Evolutionary conservation across 1,140 invertebrate genomes (phyloP).

Genomic region (Drosophila nannoptera): DNA sequence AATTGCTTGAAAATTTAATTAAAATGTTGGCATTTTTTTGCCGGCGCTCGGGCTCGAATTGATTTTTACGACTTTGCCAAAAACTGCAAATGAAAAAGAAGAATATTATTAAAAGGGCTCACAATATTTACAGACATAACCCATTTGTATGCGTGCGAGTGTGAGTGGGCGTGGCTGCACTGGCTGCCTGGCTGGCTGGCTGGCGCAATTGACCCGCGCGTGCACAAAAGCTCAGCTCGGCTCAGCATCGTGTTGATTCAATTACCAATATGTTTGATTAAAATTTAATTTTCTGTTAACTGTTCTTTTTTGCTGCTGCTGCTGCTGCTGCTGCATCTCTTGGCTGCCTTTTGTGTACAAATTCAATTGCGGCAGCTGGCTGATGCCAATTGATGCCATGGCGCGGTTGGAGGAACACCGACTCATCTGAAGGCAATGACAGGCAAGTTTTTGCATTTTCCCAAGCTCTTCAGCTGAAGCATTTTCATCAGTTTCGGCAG

Average conservation of each 20-base stretch:
- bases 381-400: constrained; percentile 8
- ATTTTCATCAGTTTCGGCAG: no score
- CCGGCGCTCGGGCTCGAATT: constrained; percentile 37
- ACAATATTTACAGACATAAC: constrained; percentile 28
- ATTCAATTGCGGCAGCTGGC: constrained; percentile 22
- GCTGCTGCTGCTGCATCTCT: not conserved
- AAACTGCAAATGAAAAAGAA: constrained; percentile 4
- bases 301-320: constrained; percentile 27
- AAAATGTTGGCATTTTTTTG: constrained; percentile 67
- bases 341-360: constrained; percentile 7
- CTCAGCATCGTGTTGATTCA: constrained; percentile 41
- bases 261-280: constrained; percentile 49
- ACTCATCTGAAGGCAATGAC: no score
- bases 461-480: no score
- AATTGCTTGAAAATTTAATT: constrained; percentile 74
- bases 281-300: constrained; percentile 35
- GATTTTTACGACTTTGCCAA: constrained; percentile 42
- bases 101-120: constrained; percentile 18
- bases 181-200: not conserved
- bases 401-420: no score
- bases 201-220: constrained; percentile 6
- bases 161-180: constrained; percentile 1
- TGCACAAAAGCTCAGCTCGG: constrained; percentile 8
- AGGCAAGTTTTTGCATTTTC: no score
- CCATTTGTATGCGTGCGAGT: constrained; percentile 6